Conservation (phyloP, 1,140 invertebrate species). For the Saccostrea cuccullata region DNA sequence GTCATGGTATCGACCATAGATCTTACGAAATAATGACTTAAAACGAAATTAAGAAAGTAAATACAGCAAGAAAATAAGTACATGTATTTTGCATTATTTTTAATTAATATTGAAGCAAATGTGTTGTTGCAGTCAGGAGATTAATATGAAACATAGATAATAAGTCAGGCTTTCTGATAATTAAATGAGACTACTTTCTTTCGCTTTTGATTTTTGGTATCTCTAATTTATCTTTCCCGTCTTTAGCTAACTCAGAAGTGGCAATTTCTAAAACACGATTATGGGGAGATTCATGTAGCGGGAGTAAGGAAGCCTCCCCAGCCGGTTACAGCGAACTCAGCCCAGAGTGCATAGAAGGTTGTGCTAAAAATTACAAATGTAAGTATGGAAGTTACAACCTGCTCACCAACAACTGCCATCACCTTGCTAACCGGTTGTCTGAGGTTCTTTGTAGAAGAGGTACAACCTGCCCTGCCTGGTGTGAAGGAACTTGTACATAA, state of each 20-base stretch:
- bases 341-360: slow-evolving; percentile 35
- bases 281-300: background rate
- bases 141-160: background rate
- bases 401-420: slow-evolving; percentile 42
- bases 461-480: slow-evolving; percentile 39
- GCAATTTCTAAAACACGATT: background rate
- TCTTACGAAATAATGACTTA: too few species aligned
- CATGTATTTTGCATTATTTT: too few species aligned
- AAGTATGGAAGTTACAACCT: slow-evolving; percentile 41
- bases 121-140: background rate
- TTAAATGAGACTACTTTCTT: background rate
- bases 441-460: slow-evolving; percentile 22
- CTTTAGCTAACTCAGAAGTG: background rate
- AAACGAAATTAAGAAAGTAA: too few species aligned
- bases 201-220: background rate
- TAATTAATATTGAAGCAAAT: background rate
- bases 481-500: background rate
- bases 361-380: slow-evolving; percentile 27
- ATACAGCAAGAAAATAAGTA: too few species aligned
- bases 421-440: slow-evolving; percentile 43
- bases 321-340: slow-evolving; percentile 49
- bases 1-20: too few species aligned
- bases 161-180: background rate
- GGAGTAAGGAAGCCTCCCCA: slow-evolving; percentile 31
- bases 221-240: background rate